phyloP scores from a whole-genome alignment of 1,140 invertebrate genomes.

The Teleogryllus occipitalis region DNA sequence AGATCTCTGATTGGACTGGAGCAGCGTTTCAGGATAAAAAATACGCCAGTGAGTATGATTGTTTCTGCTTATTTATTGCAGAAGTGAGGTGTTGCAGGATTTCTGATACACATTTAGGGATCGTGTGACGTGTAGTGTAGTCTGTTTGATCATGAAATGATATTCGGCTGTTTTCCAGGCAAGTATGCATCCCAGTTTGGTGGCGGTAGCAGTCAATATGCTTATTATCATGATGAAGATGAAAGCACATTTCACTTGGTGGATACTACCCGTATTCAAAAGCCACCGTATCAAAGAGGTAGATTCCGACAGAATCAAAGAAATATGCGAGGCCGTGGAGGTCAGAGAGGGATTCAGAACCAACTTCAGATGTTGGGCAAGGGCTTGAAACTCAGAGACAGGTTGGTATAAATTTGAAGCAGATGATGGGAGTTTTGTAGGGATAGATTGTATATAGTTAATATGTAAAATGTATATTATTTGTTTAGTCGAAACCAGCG shows the following conservation, averaged over 20 bases:
- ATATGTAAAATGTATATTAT: background rate
- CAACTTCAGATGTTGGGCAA: slow-evolving; percentile 52
- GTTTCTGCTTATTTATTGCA: background rate
- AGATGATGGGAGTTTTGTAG: background rate
- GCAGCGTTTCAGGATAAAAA: slow-evolving; percentile 92
- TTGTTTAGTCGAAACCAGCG: slow-evolving; percentile 13
- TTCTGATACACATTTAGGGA: background rate
- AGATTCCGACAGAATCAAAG: slow-evolving; percentile 75
- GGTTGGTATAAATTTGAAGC: background rate
- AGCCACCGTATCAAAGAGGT: slow-evolving; percentile 82
- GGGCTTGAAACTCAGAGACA: slow-evolving; percentile 36
- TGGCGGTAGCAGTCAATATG: slow-evolving; percentile 85
- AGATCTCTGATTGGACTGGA: slow-evolving; percentile 96
- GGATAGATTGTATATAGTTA: background rate
- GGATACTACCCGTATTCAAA: slow-evolving; percentile 84
- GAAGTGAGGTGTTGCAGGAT: background rate
- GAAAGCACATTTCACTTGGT: slow-evolving; percentile 97
- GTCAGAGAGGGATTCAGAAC: slow-evolving; percentile 56
- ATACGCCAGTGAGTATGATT: slow-evolving; percentile 71
- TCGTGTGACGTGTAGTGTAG: slow-evolving; percentile 8
- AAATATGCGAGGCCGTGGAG: slow-evolving; percentile 66
- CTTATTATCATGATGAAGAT: slow-evolving; percentile 97
- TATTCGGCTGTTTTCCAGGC: slow-evolving; percentile 49
- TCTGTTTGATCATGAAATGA: slow-evolving; percentile 12
- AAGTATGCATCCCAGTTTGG: slow-evolving; percentile 96